Base-by-base conservation (phyloP, 2,797 vertebrate genomes). In the Acipenser transmontanus region DNA sequence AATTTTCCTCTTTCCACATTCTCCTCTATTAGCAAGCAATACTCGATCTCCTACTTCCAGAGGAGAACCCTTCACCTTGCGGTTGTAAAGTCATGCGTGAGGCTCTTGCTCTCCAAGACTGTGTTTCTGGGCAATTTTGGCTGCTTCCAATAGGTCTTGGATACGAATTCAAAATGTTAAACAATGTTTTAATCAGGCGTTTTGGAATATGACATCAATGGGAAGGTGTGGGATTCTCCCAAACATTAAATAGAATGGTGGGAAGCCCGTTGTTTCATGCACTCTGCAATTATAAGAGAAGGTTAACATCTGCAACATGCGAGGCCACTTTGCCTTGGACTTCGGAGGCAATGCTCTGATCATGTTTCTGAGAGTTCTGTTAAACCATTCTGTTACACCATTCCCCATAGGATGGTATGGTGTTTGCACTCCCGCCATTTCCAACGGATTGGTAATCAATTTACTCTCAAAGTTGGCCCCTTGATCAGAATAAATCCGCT, bases 31-130 rank as follows among this genome's bases (percentile, higher is more conserved):
- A 9, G 60, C 70, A 1, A 71, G 49, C 7, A 70, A 7, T n/a
- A 71, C 70, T 57, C 64, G 17, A 13, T 74, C 70, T 13, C 65
- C 72, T 4, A 73, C 17, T 12, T 9, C 59, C 7, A 73, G 54
- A 6, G 65, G 62, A 7, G 34, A 50, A 6, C 69, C 69, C 47
- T 59, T 70, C 11, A 64, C 61, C 48, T 64, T 70, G 11, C 8
- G 12, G 47, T 70, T 66, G 61, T 70, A 70, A 54, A 70, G 54
- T 10, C n/a, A 3, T 34, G 34, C 4, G 34, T 34, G 34, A 34
- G 2, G 34, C 34, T 34, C 34, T 34, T 34, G 2, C 34, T 34
- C 34, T 34, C 34, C 34, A 34, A 34, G 34, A 34, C 34, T 34
- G 34, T 34, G 34, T 34, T 34, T 34, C 34, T 34, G 34, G 34